These are phyloP conservation scores for Bembecia ichneumoniformis DNA, from an alignment of 2,888 invertebrate species.

Conservation along the genomic window DNA sequence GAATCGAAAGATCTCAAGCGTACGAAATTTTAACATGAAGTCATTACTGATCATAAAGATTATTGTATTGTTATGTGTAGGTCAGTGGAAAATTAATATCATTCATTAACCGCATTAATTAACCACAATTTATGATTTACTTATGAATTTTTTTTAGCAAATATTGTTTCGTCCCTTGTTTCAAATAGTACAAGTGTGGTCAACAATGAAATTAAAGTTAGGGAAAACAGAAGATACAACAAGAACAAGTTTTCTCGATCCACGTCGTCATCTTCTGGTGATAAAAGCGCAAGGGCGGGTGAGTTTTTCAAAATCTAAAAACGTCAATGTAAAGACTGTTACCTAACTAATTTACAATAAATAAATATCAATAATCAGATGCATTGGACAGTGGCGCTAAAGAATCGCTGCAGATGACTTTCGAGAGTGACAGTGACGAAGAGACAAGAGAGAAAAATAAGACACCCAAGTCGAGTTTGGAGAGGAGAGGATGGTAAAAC, in stretches of 20 bases:
- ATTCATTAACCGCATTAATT: background rate
- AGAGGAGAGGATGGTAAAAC: conserved; percentile 40
- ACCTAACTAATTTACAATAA: too few relatives aligned
- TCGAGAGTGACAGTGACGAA: too few relatives aligned
- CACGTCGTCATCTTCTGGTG: background rate
- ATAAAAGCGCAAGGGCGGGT: conserved; percentile 2
- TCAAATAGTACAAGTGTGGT: conserved; percentile 2
- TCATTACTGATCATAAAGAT: background rate
- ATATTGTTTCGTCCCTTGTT: background rate
- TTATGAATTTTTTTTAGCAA: background rate
- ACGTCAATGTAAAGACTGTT: too few relatives aligned
- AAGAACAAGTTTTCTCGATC: background rate
- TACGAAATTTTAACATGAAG: background rate
- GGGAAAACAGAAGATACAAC: background rate
- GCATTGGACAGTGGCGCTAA: too few relatives aligned
- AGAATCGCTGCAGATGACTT: too few relatives aligned
- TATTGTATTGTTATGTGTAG: background rate
- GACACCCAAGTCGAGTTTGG: conserved; percentile 25
- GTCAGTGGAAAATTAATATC: background rate
- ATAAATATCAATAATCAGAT: too few relatives aligned
- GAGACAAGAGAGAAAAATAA: conserved; percentile 1
- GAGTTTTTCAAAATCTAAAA: too few relatives aligned
- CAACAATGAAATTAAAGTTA: background rate
- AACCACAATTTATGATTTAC: too few relatives aligned
- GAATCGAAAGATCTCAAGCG: background rate